Evolutionary conservation across 2,797 vertebrate genomes (phyloP), one percentile per base, ranked within the genome.

Genomic region (Lutjanus argentimaculatus): DNA sequence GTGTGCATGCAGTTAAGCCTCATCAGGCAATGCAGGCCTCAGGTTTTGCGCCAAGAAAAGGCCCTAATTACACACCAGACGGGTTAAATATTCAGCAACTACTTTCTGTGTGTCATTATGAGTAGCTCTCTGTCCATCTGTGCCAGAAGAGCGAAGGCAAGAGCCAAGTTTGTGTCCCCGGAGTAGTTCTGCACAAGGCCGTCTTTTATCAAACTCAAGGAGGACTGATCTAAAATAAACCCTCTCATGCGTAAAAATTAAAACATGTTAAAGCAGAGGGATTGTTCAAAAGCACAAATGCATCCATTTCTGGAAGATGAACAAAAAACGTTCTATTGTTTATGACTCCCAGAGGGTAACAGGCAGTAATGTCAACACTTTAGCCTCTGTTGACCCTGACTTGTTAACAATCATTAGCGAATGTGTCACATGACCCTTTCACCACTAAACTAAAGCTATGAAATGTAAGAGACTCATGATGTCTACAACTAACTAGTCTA

Each of bases 351-450:
- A 80, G 21, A 68, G 55, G 51, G 46, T 25, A 71, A 67, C 72
- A 77, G 21, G 59, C 45, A 2, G 63, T 8, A 42, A 16, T 4
- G 72, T 77, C 82, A 77, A 71, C 80, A 77, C 71, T 63, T 42
- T n/a, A 55, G 58, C 63, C 66, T 83, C 21, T 46, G 72, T 67
- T 83, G 85, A 89, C 89, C 82, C 77, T 62, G 57, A 64, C 76
- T 71, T 74, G 67, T 82, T 84, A 85, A 89, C 80, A 61, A 62
- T 80, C 67, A 75, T 89, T 45, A 74, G 72, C 83, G 72, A 87
- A 73, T 67, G 52, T 72, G 73, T 72, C 76, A 89, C 83, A 84
- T 77, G 75, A 87, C 74, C 63, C 65, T 75, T 75, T 84, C 85
- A 79, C 64, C 84, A 85, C 75, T 14, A 68, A 72, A 40, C 56